Base-by-base conservation (phyloP, 1,140 invertebrate species). In the Zaprionus nigranus region DNA sequence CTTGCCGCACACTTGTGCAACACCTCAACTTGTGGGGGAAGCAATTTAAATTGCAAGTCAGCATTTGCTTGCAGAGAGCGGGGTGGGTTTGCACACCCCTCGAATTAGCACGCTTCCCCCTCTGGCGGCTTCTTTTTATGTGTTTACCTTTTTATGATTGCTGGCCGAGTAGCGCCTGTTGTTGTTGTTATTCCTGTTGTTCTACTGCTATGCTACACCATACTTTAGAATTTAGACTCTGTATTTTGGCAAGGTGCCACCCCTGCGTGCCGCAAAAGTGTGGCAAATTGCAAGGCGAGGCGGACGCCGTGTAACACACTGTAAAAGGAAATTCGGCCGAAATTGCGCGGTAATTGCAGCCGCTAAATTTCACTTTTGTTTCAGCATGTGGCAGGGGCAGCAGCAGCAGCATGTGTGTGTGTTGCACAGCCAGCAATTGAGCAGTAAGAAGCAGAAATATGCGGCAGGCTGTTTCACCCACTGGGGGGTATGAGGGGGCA, bases 291-390 rank as follows among this genome's bases (percentile, higher is more conserved):
- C 20, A 13, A 38, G 34, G 20, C 40, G 12, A 40, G 12, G 9
- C 3, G 17, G 17, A 54, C 17, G 9, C 3, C 30, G 17, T 58
- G 69, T 72, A 65, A 65, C 61, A 58, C 54, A 73, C 34, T 73
- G 70, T 63, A 65, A 66, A 83, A 88, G 84, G 78, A 88, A 88
- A 88, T 88, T 88, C 81, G 84, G 83, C 70, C 81, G 73, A 88
- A 88, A 88, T 87, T 88, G 83, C 84, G 79, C 83, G 83, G 83
- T 88, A 88, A 88, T 88, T 88, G 84, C 83, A 88, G 86, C 85
- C 81, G 81, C 85, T 90, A 90, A 88, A 88, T 88, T 88, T 88
- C 85, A 88, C 84, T 88, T 88, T 88, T 88, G 81, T 82, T 84
- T 54, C 38, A 22, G 49, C n/a, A 15, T 36, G 30, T 5, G 15